A percentile compares a stretch with the other conserved stretches of the same genome.
Conservation (phyloP, 2,888 invertebrate genomes). For the Nemurella pictetii region DNA sequence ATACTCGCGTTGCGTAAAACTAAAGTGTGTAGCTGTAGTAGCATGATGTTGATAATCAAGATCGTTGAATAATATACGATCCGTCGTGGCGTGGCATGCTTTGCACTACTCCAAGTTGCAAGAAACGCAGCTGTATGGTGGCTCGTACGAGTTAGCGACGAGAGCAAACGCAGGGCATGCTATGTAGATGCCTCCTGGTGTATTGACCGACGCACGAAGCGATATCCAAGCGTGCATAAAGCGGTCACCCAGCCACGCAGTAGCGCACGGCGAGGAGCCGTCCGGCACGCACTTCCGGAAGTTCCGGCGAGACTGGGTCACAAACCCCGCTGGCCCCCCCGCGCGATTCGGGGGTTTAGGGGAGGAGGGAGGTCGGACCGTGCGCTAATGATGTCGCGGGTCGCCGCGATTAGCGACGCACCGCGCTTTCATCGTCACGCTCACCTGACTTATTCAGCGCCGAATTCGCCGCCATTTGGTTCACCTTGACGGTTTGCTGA, state of each 20-base stretch:
- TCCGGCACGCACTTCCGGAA: not conserved
- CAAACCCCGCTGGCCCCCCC: not conserved
- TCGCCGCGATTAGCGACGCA: not conserved
- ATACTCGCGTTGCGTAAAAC: not conserved
- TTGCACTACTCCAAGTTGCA: not conserved
- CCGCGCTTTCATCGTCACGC: not conserved
- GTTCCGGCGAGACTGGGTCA: not conserved
- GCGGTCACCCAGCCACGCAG: not conserved
- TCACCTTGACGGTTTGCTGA: slow-evolving; percentile 4
- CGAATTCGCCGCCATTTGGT: not conserved
- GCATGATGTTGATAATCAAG: not conserved
- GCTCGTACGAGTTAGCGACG: no score
- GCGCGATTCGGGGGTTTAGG: not conserved
- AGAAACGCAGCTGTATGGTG: no score
- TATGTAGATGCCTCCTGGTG: not conserved
- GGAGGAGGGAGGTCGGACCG: no score
- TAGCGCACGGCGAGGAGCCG: not conserved
- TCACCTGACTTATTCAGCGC: slow-evolving; percentile 15
- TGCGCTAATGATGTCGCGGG: not conserved
- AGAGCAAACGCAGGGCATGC: not conserved
- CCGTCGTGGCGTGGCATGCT: not conserved
- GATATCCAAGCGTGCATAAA: not conserved
- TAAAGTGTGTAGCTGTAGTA: not conserved
- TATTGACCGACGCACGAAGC: not conserved
- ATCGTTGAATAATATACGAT: not conserved